Base-by-base conservation (phyloP, 2,113 vertebrate genomes). In the Arvicanthis niloticus region DNA sequence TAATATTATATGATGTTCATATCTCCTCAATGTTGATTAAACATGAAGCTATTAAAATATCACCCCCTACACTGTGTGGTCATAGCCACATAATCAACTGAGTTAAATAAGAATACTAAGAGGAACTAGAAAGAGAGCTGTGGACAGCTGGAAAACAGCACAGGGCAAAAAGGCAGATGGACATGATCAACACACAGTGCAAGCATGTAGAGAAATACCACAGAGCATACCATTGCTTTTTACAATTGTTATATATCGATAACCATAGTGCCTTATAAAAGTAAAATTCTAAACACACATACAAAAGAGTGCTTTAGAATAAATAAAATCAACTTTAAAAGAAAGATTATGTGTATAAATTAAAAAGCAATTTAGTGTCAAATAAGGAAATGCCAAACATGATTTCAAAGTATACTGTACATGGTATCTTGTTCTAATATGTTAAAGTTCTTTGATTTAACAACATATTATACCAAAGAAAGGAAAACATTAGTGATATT, bases 1-100 rank as follows among this genome's bases (percentile, higher is more conserved):
- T 78, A 84, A 91, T 51, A 91, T 92, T 95, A 62, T 93, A 95
- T 87, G 89, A 87, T 93, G 84, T 7, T 60, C 91, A 93, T 91
- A 53, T 53, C 16, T 89, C 40, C 85, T 42, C 1, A 85, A 89
- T 31, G 2, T 17, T 92, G 51, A 88, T 77, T 94, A 93, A 91
- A 90, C 88, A 77, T 34, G 67, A 95, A 94, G 84, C 34, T 81
- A 34, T 73, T 22, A 76, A 95, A 31, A 91, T 40, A 94, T 88
- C 5, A 88, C 62, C 86, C 45, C 40, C 8, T 65, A 72, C 70
- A 84, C 51, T 93, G n/a, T 84, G 34, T 89, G 53, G 40, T 11
- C 29, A 73, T 60, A 37, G 58, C 29, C 58, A 89, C 26, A 48
- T 37, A 88, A 26, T 90, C 68, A 96, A 56, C 40, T 78, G 11